phyloP scores from a whole-genome alignment of 2,113 vertebrate genomes.

The Ciconia boyciana region DNA sequence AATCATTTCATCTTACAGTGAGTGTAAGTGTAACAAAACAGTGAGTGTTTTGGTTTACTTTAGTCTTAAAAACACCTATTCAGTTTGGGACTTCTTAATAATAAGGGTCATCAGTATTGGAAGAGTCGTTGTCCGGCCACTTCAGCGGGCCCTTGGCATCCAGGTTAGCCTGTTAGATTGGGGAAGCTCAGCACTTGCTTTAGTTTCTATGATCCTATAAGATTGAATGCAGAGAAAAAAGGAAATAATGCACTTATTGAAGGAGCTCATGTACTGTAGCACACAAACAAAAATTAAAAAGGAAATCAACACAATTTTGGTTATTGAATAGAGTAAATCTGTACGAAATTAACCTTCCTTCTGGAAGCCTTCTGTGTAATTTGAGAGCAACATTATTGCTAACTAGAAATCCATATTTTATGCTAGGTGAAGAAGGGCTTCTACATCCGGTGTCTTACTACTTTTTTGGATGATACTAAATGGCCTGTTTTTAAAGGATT shows the following conservation, averaged over 20 bases:
- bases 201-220: neutral
- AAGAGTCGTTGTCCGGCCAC: neutral
- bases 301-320: neutral
- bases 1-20: neutral
- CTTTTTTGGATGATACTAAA: neutral
- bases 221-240: neutral
- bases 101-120: neutral
- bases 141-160: rapidly evolving
- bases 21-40: no score
- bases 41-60: neutral
- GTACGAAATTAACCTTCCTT: neutral
- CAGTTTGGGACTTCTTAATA: neutral
- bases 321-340: neutral
- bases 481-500: neutral
- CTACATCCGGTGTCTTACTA: rapidly evolving
- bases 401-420: neutral
- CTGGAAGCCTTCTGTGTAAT: neutral
- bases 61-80: neutral
- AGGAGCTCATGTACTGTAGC: neutral
- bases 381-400: neutral
- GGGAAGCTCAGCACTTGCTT: neutral
- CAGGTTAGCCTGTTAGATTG: neutral
- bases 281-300: neutral
- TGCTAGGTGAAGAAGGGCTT: neutral
- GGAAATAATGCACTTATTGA: neutral